Evolutionary conservation across 2,797 vertebrate genomes (phyloP).

Genomic region (Tauraco hartlaubi): DNA sequence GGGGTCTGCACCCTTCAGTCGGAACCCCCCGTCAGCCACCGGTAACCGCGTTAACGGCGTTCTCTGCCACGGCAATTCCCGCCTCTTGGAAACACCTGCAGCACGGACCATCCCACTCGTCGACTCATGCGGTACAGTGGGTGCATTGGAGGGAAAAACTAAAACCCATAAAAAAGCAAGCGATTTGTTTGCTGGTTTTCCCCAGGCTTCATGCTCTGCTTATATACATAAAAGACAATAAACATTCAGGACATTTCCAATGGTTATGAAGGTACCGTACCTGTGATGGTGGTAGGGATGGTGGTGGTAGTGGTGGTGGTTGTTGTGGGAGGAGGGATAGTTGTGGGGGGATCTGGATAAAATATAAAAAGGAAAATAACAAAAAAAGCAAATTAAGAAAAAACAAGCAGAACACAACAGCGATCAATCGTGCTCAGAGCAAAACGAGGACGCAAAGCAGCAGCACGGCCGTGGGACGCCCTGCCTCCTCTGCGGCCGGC

Average conservation of each 20-base stretch:
- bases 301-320: constrained; percentile 86
- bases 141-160: neutral
- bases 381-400: constrained; percentile 86
- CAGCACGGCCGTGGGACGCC: neutral
- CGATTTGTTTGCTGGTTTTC: neutral
- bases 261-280: constrained; percentile 93
- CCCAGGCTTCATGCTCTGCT: constrained; percentile 53
- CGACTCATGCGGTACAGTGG: fast-evolving
- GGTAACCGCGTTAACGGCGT: neutral
- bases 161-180: neutral
- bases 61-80: neutral
- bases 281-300: constrained; percentile 92
- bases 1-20: fast-evolving
- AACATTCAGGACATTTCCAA: constrained; percentile 79
- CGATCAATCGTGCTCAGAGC: constrained; percentile 75
- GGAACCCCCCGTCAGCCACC: neutral
- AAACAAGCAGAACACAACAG: constrained; percentile 83
- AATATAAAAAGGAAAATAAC: constrained; percentile 92
- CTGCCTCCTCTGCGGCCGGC: neutral
- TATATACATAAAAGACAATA: constrained; percentile 77
- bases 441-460: constrained; percentile 72
- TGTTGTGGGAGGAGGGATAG: constrained; percentile 97
- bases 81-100: neutral
- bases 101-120: neutral
- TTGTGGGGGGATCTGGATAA: constrained; percentile 99